These are phyloP conservation scores for Battus philenor DNA, from an alignment of 1,140 invertebrate genomes.

Conservation along the genomic window DNA sequence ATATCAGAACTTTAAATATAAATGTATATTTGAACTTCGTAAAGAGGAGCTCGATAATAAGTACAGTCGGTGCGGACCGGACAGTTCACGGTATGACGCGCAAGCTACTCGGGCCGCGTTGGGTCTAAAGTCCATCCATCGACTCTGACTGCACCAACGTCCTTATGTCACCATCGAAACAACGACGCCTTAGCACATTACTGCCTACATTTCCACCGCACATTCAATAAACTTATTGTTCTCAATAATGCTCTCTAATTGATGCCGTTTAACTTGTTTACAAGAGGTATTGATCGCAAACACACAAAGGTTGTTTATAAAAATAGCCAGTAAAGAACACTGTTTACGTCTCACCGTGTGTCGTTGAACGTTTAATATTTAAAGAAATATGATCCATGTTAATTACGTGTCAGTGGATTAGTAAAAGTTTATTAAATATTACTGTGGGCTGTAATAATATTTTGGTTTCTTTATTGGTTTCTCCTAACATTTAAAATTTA, in stretches of 20 bases:
- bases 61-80: too few relatives aligned
- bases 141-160: neutral
- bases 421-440: too few relatives aligned
- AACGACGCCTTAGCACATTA: neutral
- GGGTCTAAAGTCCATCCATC: conserved; percentile 4
- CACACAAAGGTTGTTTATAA: conserved; percentile 12
- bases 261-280: conserved; percentile 9
- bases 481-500: too few relatives aligned
- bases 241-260: conserved; percentile 2
- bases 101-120: neutral
- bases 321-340: neutral
- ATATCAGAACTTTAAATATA: too few relatives aligned
- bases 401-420: too few relatives aligned
- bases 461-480: too few relatives aligned
- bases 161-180: neutral
- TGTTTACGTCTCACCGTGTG: neutral
- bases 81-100: neutral
- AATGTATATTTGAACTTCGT: too few relatives aligned
- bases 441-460: too few relatives aligned
- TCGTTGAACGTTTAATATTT: too few relatives aligned
- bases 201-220: neutral
- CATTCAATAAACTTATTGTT: conserved; percentile 8
- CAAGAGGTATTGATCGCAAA: neutral
- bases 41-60: too few relatives aligned
- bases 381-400: too few relatives aligned